Conservation (phyloP, 2,888 invertebrate genomes). For the Oligia strigilis region DNA sequence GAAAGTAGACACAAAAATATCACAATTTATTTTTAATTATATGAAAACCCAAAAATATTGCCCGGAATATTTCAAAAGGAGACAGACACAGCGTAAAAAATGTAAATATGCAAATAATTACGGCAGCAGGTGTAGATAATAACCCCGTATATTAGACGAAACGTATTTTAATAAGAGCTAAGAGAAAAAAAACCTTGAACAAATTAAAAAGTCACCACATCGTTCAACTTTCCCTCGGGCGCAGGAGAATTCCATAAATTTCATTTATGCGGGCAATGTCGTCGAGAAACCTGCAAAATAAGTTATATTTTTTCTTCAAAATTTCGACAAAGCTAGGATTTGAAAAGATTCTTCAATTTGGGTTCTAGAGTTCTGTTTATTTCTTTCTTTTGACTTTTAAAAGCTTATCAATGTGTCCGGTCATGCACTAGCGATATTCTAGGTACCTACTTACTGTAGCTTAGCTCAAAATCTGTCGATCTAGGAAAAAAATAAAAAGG, state of each 20-base stretch:
- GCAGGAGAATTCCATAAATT: conserved; percentile 75
- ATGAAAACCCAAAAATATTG: conserved; percentile 17
- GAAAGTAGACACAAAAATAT: neutral
- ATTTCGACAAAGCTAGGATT: conserved; percentile 33
- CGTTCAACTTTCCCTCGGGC: conserved; percentile 71
- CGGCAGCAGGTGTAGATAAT: conserved; percentile 71
- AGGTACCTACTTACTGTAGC: no score
- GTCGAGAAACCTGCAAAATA: conserved; percentile 60
- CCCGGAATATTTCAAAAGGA: conserved; percentile 8
- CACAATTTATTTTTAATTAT: conserved; percentile 1
- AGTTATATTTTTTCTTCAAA: conserved; percentile 43
- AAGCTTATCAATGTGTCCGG: neutral
- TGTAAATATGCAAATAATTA: conserved; percentile 64
- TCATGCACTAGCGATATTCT: no score
- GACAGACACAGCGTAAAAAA: conserved; percentile 41
- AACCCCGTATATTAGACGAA: conserved; percentile 67
- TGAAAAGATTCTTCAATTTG: conserved; percentile 27
- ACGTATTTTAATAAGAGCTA: conserved; percentile 71
- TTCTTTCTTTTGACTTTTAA: neutral
- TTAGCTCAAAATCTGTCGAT: no score
- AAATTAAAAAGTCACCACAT: conserved; percentile 81
- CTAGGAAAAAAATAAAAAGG: no score
- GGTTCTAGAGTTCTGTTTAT: conserved; percentile 8
- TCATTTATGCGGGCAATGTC: conserved; percentile 72
- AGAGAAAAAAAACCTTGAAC: conserved; percentile 71